Percentiles rank a stretch among this genome's conserved stretches.
Evolutionary conservation across 2,113 vertebrate species (phyloP).

Genomic region (Psophia crepitans): DNA sequence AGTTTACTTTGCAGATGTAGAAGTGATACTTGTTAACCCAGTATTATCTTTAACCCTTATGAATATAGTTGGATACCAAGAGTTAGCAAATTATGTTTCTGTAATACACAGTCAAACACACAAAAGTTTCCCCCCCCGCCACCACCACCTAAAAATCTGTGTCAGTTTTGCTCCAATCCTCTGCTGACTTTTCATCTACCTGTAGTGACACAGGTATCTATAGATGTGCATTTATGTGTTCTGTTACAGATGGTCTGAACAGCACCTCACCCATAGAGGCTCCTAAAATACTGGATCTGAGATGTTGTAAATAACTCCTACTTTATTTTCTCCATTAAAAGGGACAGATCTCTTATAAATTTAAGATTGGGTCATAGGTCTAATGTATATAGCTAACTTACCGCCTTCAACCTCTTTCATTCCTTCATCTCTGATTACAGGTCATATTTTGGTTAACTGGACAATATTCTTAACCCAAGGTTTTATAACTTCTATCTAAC

Average conservation of each 20-base stretch:
- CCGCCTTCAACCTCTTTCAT: background rate
- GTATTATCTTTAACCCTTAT: background rate
- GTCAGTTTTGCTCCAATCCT: background rate
- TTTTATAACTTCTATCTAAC: background rate
- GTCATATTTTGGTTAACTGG: background rate
- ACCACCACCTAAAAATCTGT: background rate
- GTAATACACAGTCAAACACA: background rate
- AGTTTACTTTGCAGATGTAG: background rate
- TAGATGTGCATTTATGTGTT: background rate
- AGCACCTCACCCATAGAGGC: background rate
- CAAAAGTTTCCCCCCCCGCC: background rate
- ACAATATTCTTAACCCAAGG: background rate
- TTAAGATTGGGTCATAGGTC: background rate
- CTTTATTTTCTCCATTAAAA: background rate
- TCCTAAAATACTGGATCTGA: background rate
- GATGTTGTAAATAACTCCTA: background rate
- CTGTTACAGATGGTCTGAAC: background rate
- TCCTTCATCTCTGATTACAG: background rate
- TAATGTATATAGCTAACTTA: background rate
- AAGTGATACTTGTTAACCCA: background rate
- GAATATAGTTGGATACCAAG: background rate
- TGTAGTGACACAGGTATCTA: background rate
- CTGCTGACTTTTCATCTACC: background rate
- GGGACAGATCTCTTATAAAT: background rate
- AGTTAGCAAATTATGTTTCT: background rate